Percentiles rank a stretch among this genome's conserved stretches.
phyloP scores from a whole-genome alignment of 2,888 invertebrate genomes.

The Chouioia cunea region DNA sequence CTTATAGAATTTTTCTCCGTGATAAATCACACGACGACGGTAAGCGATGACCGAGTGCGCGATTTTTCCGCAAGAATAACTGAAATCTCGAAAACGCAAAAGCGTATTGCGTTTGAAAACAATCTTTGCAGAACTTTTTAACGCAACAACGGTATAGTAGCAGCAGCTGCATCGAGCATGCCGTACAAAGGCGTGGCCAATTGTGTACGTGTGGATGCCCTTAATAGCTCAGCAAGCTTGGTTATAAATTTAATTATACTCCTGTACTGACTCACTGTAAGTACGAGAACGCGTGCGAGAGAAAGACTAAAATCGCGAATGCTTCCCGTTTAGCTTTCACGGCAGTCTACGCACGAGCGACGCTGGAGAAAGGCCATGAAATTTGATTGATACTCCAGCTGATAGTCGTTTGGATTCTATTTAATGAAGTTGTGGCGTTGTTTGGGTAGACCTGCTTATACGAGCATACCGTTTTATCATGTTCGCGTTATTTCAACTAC shows the following conservation, averaged over 20 bases:
- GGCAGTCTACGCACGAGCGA: too few relatives aligned
- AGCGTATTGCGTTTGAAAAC: conserved; percentile 27
- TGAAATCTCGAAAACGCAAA: conserved; percentile 21
- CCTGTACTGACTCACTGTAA: conserved; percentile 1
- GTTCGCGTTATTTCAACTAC: too few relatives aligned
- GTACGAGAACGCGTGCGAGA: background rate
- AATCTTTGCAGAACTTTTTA: conserved; percentile 24
- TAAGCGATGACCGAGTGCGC: background rate
- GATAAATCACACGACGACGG: background rate
- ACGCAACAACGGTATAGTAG: background rate
- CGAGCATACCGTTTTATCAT: too few relatives aligned
- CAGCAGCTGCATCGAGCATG: conserved; percentile 14
- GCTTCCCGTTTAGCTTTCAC: too few relatives aligned
- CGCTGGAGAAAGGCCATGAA: too few relatives aligned
- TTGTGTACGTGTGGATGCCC: conserved; percentile 26
- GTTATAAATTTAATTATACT: conserved; percentile 47
- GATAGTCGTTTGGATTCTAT: too few relatives aligned
- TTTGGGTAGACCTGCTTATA: too few relatives aligned
- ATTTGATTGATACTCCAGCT: too few relatives aligned
- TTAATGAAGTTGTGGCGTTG: too few relatives aligned
- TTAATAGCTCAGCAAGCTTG: conserved; percentile 38
- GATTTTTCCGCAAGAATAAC: conserved; percentile 23
- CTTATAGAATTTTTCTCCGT: background rate
- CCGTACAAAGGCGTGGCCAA: conserved; percentile 1
- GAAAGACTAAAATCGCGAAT: too few relatives aligned